A percentile compares a stretch with the other conserved stretches of the same genome.
These are phyloP conservation scores for Heteromurus nitidus DNA, from an alignment of 2,888 invertebrate species.

Conservation along the genomic window DNA sequence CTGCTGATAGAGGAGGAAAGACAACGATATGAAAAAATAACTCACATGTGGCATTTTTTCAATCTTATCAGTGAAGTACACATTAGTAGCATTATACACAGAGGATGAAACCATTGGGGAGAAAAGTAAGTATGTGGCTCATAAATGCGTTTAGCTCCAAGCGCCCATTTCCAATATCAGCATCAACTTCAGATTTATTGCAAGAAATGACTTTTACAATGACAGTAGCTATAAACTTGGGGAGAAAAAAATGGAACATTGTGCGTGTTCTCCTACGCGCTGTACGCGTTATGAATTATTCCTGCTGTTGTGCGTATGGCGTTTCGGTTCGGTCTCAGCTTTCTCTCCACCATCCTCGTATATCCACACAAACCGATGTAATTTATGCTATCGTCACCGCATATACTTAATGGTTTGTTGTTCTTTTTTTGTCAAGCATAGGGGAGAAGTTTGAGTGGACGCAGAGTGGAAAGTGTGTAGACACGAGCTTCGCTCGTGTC, in stretches of 20 bases:
- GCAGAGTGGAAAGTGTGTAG: background rate
- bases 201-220: constrained; percentile 5
- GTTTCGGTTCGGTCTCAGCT: too few species aligned
- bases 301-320: background rate
- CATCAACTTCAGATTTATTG: constrained; percentile 6
- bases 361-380: background rate
- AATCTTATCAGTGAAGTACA: constrained; percentile 1
- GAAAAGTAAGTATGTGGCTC: background rate
- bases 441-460: constrained; percentile 6
- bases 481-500: constrained; percentile 5
- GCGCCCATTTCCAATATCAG: background rate
- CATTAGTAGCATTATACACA: constrained; percentile 1
- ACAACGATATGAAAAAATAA: background rate
- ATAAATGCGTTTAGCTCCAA: background rate
- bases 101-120: too few species aligned
- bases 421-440: constrained; percentile 3
- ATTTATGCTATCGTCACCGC: background rate
- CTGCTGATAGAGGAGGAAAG: background rate
- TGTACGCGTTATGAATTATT: constrained; percentile 1
- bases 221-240: background rate
- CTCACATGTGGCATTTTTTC: background rate
- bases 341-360: too few species aligned
- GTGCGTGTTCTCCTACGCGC: constrained; percentile 1
- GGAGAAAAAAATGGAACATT: background rate
- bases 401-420: constrained; percentile 9